Conservation (phyloP, 1,140 invertebrate genomes). For the Pogonomyrmex californicus region DNA sequence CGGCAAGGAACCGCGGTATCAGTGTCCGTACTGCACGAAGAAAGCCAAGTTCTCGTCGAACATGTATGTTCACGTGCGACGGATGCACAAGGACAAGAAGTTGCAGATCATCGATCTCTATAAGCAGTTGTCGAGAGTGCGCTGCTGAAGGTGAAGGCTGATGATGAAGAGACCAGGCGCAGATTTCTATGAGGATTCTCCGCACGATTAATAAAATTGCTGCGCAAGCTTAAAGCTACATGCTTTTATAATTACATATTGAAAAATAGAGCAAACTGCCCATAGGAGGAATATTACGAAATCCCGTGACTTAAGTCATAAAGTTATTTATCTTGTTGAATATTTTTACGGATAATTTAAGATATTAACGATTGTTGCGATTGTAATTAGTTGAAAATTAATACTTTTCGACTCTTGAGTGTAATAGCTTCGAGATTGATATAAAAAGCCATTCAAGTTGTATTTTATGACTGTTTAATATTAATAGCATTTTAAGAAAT, state of each 20-base stretch:
- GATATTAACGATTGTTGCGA: not conserved
- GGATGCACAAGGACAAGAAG: conserved; percentile 78
- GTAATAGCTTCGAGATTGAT: not conserved
- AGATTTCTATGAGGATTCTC: not conserved
- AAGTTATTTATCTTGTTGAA: not conserved
- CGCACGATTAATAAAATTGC: not conserved
- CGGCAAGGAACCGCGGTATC: conserved; percentile 93
- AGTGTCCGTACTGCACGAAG: conserved; percentile 91
- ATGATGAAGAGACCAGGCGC: not conserved
- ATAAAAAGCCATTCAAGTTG: not conserved
- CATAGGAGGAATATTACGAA: not conserved
- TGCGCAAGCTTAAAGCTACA: not conserved
- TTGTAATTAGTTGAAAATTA: not conserved
- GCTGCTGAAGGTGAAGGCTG: conserved; percentile 30
- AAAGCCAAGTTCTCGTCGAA: conserved; percentile 85
- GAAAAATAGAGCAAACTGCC: not conserved
- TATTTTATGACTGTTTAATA: not conserved
- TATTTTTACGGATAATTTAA: not conserved
- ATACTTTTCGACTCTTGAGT: not conserved
- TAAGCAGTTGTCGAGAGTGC: conserved; percentile 70
- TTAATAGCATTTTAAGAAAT: not conserved
- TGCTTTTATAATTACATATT: conserved; percentile 6
- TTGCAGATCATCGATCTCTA: conserved; percentile 78
- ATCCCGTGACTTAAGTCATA: not conserved
- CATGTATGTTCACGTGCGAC: conserved; percentile 83